Percentiles rank a stretch among this genome's conserved stretches.
phyloP scores from a whole-genome alignment of 2,797 vertebrate species.

The Muraenolepis orangiensis region DNA sequence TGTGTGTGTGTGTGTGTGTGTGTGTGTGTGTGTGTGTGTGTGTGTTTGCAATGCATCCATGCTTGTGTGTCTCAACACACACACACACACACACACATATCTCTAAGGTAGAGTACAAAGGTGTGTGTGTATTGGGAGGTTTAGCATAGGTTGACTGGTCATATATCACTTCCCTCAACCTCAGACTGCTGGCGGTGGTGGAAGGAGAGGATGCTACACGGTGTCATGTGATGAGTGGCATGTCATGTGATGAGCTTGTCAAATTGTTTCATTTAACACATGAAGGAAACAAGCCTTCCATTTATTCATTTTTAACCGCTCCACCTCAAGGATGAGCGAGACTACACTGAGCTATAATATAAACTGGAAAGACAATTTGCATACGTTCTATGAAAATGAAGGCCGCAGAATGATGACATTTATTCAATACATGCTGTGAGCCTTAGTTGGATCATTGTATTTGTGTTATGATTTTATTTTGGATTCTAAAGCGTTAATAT shows the following conservation, averaged over 20 bases:
- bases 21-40: too few relatives aligned
- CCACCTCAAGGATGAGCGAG: constrained; percentile 15
- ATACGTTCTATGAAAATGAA: neutral
- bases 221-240: constrained; percentile 33
- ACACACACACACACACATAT: too few relatives aligned
- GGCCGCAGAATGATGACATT: neutral
- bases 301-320: constrained; percentile 32
- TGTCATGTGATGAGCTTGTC: too few relatives aligned
- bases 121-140: neutral
- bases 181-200: neutral
- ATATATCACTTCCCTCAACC: neutral
- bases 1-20: too few relatives aligned
- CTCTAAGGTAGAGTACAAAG: too few relatives aligned
- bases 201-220: neutral
- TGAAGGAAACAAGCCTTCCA: constrained; percentile 26
- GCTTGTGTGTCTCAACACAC: too few relatives aligned
- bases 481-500: neutral
- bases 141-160: neutral
- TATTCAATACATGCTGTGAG: neutral
- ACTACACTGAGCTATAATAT: constrained; percentile 9
- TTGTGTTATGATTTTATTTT: neutral
- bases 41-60: too few relatives aligned
- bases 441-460: neutral
- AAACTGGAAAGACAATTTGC: neutral
- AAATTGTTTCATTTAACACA: constrained; percentile 46